A percentile compares a stretch with the other conserved stretches of the same genome.
Evolutionary conservation across 1,140 invertebrate species (phyloP).

Genomic region (Hypothenemus hampei): DNA sequence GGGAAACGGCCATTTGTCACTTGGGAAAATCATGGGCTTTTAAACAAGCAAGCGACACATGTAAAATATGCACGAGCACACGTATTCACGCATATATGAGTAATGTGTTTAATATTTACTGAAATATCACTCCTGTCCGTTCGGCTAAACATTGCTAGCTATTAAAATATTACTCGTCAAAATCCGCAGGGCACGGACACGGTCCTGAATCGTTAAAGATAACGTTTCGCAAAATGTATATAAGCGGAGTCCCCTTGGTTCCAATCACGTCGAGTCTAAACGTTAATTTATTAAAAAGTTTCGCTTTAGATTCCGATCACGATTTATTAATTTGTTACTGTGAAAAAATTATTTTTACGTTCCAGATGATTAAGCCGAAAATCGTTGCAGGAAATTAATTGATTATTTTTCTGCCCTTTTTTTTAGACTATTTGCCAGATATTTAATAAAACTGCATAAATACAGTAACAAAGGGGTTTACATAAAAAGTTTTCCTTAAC

Average conservation of each 20-base stretch:
- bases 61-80: conserved; percentile 43
- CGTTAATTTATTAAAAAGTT: conserved; percentile 16
- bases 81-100: conserved; percentile 34
- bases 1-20: conserved; percentile 31
- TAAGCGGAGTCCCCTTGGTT: conserved; percentile 8
- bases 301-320: background rate
- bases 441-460: no score
- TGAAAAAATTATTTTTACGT: no score
- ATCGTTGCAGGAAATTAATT: no score
- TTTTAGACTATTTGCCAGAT: no score
- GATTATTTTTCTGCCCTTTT: no score
- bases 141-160: conserved; percentile 18
- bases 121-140: conserved; percentile 28
- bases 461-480: no score
- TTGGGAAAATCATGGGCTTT: conserved; percentile 38
- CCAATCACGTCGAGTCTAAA: conserved; percentile 11
- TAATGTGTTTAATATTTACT: conserved; percentile 36
- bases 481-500: no score
- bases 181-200: conserved; percentile 22
- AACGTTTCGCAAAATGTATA: conserved; percentile 21
- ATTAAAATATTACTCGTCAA: conserved; percentile 37
- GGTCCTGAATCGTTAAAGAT: conserved; percentile 24
- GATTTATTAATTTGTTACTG: conserved; percentile 3
- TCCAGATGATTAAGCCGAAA: no score
- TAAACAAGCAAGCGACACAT: conserved; percentile 42